Evolutionary conservation across 2,888 invertebrate genomes (phyloP).

Genomic region (Oscheius onirici): DNA sequence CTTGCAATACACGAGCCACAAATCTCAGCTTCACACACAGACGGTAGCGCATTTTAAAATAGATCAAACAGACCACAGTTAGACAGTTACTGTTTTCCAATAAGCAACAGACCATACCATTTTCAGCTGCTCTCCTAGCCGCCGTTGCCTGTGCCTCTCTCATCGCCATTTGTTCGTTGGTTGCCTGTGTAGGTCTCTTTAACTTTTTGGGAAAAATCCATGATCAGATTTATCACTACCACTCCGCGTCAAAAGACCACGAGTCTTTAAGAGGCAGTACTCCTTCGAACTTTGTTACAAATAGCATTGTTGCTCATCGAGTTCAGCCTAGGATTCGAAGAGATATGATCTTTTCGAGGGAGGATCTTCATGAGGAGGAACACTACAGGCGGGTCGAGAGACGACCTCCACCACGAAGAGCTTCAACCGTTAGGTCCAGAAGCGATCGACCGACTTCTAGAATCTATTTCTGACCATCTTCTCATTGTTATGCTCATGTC

Average conservation of each 20-base stretch:
- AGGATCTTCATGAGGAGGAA: slow-evolving; percentile 32
- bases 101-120: too few relatives aligned
- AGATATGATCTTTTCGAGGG: slow-evolving; percentile 30
- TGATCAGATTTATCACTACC: slow-evolving; percentile 12
- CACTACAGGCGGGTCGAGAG: slow-evolving; percentile 20
- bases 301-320: slow-evolving; percentile 34
- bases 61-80: too few relatives aligned
- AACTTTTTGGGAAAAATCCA: background rate
- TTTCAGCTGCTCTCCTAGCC: slow-evolving; percentile 22
- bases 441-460: background rate
- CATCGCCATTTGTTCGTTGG: slow-evolving; percentile 6
- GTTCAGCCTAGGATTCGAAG: slow-evolving; percentile 3
- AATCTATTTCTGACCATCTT: background rate
- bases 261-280: slow-evolving; percentile 30
- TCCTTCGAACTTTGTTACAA: slow-evolving; percentile 29
- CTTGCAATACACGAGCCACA: too few relatives aligned
- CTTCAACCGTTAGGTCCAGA: background rate
- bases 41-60: too few relatives aligned
- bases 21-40: too few relatives aligned
- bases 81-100: too few relatives aligned
- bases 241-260: background rate
- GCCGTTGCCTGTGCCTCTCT: background rate
- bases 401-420: background rate
- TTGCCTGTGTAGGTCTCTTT: slow-evolving; percentile 9
- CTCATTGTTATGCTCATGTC: background rate